A percentile compares a stretch with the other conserved stretches of the same genome.
phyloP scores from a whole-genome alignment of 1,140 invertebrate species.

The Rhyzopertha dominica region DNA sequence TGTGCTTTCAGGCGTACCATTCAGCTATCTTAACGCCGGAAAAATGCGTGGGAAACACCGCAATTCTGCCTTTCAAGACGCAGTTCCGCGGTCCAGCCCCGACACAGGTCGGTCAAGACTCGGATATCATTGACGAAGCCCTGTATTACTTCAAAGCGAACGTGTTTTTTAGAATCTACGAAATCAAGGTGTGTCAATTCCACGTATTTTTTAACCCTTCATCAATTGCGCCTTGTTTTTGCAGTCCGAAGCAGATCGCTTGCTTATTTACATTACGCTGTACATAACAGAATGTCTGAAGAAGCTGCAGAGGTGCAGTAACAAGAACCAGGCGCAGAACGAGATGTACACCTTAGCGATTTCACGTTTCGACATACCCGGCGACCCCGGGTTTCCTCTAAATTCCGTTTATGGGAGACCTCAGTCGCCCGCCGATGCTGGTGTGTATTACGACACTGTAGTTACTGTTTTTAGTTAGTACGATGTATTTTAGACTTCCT shows the following conservation, averaged over 20 bases:
- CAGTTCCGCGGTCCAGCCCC: conserved; percentile 47
- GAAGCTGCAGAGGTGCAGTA: conserved; percentile 84
- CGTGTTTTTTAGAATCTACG: conserved; percentile 98
- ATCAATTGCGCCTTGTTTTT: conserved; percentile 35
- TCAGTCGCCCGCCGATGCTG: conserved; percentile 67
- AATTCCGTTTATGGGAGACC: conserved; percentile 91
- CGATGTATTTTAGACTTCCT: conserved; percentile 75
- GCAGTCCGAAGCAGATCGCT: conserved; percentile 89
- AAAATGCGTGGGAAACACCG: conserved; percentile 86
- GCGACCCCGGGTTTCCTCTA: conserved; percentile 92
- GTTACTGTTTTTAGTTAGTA: conserved; percentile 16
- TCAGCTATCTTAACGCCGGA: conserved; percentile 75
- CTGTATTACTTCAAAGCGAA: conserved; percentile 98
- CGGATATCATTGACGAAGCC: conserved; percentile 97
- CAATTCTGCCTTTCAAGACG: conserved; percentile 48
- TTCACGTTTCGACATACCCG: conserved; percentile 94
- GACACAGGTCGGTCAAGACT: conserved; percentile 60
- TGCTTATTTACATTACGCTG: conserved; percentile 96
- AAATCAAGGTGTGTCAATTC: conserved; percentile 76
- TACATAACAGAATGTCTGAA: conserved; percentile 99
- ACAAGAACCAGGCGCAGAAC: conserved; percentile 83
- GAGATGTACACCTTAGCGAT: conserved; percentile 96
- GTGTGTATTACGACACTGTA: too few species aligned
- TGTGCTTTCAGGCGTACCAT: conserved; percentile 90
- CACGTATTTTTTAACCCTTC: conserved; percentile 1